A percentile compares a stretch with the other conserved stretches of the same genome.
Conservation (phyloP, 2,888 invertebrate species). For the Microctonus brassicae region DNA sequence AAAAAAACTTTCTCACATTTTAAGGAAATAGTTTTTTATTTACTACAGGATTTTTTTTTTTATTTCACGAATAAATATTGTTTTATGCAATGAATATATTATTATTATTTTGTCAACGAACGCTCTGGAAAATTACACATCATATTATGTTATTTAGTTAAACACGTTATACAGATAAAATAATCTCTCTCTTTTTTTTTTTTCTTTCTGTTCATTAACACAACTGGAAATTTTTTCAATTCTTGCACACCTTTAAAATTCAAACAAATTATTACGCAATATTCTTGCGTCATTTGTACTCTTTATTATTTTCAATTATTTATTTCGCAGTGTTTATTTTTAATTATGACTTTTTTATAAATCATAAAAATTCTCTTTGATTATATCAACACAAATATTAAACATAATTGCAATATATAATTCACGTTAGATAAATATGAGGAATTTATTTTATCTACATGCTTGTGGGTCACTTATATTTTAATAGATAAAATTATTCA, state of each 20-base stretch:
- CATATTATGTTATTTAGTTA: no score
- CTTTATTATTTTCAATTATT: neutral
- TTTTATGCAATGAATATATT: no score
- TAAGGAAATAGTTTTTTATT: no score
- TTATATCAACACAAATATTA: neutral
- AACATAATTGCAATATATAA: neutral
- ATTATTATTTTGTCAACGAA: no score
- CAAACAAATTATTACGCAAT: neutral
- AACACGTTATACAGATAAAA: neutral
- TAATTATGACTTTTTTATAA: neutral
- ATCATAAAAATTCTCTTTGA: neutral
- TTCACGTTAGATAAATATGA: neutral
- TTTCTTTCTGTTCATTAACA: neutral
- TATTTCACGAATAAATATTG: neutral
- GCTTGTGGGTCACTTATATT: neutral
- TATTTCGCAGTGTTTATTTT: neutral
- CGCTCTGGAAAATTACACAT: neutral
- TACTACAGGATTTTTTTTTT: no score
- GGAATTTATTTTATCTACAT: neutral
- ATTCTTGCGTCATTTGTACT: neutral
- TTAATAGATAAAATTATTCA: neutral
- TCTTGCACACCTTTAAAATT: neutral
- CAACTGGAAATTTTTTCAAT: neutral
- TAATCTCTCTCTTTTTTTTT: neutral
- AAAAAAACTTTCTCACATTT: no score